Conservation (phyloP, 2,797 vertebrate species). For the Botia kubotai region DNA sequence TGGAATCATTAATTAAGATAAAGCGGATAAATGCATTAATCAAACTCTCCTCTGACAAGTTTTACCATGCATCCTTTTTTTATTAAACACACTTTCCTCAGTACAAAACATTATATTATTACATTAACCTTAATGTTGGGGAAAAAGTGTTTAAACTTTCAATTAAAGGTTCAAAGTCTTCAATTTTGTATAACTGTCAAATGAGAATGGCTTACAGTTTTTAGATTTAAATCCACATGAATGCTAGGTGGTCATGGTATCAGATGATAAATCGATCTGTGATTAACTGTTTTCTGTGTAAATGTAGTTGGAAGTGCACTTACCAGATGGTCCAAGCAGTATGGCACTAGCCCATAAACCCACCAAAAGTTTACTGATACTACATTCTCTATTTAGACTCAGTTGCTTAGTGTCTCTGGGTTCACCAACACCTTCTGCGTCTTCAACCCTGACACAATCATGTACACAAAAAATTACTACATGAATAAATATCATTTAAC, state of each 20-base stretch:
- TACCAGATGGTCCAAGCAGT: conserved; percentile 84
- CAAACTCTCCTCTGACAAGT: not conserved
- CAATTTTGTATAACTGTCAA: not conserved
- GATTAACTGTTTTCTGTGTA: not conserved
- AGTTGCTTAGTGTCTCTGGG: conserved; percentile 90
- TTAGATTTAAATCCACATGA: not conserved
- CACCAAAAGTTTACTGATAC: conserved; percentile 86
- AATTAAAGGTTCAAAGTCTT: not conserved
- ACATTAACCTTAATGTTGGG: too few species aligned
- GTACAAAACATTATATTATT: too few species aligned
- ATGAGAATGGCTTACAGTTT: not conserved
- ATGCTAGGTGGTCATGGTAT: not conserved
- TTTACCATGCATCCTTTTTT: not conserved
- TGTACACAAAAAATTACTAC: conserved; percentile 24
- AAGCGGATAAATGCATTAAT: not conserved
- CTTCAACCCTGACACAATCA: conserved; percentile 81
- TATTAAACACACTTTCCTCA: too few species aligned
- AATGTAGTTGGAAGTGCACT: conserved; percentile 59
- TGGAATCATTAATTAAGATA: not conserved
- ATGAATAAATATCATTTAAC: not conserved
- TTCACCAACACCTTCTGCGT: conserved; percentile 88
- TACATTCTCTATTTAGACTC: conserved; percentile 84
- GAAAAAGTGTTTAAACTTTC: too few species aligned
- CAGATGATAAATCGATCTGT: not conserved
- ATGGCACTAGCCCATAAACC: conserved; percentile 87